Evolutionary conservation across 2,888 invertebrate species (phyloP).

Genomic region (Pachymerium ferrugineum): DNA sequence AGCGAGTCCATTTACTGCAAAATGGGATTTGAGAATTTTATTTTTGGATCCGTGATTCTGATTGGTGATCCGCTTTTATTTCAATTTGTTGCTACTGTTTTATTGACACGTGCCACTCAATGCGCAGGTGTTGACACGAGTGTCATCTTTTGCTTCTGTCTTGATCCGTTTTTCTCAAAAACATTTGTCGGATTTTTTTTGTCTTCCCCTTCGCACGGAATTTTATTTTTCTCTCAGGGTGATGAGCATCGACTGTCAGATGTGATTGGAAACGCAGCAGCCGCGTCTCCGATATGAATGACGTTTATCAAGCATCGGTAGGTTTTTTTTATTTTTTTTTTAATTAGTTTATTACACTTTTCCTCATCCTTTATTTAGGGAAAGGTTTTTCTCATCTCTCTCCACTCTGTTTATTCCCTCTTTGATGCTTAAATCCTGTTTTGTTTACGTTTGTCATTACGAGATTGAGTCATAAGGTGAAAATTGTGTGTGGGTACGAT

Average conservation of each 20-base stretch:
- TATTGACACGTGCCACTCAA: constrained; percentile 29
- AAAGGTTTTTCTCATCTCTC: too few relatives aligned
- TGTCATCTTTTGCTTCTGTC: background rate
- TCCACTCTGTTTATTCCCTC: background rate
- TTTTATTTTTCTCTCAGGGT: background rate
- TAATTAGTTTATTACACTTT: background rate
- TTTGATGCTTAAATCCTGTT: too few relatives aligned
- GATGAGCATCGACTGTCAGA: background rate
- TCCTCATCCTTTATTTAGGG: background rate
- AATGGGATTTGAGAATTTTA: background rate
- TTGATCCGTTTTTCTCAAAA: background rate
- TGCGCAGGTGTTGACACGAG: background rate
- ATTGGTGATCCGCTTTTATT: constrained; percentile 16
- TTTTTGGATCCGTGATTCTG: background rate
- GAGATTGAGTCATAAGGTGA: background rate
- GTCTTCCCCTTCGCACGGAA: background rate
- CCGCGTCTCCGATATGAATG: constrained; percentile 4
- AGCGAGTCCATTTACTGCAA: background rate
- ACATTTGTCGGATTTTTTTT: background rate
- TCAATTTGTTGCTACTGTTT: constrained; percentile 11
- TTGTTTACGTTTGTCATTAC: background rate
- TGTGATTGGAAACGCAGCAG: background rate
- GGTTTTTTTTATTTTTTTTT: background rate
- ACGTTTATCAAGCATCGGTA: background rate
- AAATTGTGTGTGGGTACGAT: background rate